Evolutionary conservation across 2,888 invertebrate genomes (phyloP).

Genomic region (Endomychus coccineus): DNA sequence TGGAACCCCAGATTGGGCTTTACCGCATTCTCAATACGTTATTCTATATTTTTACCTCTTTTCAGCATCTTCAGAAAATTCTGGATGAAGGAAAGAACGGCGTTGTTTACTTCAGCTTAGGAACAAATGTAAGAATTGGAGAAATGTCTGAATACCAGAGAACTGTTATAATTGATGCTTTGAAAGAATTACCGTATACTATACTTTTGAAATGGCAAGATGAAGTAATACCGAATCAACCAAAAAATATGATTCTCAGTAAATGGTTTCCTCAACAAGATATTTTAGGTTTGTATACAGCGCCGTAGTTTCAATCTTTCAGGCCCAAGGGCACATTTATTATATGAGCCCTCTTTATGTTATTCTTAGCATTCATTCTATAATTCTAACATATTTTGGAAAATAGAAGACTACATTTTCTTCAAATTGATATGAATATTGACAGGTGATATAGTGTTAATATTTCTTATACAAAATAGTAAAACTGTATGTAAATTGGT

Average conservation of each 20-base stretch:
- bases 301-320: slow-evolving; percentile 1
- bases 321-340: too few relatives aligned
- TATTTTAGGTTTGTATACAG: slow-evolving; percentile 18
- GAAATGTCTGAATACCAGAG: slow-evolving; percentile 15
- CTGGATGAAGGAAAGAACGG: slow-evolving; percentile 23
- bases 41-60: not conserved
- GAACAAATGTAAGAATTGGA: slow-evolving; percentile 20
- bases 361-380: too few relatives aligned
- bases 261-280: slow-evolving; percentile 28
- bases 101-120: slow-evolving; percentile 26
- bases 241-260: slow-evolving; percentile 20
- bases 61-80: slow-evolving; percentile 23
- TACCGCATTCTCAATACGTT: too few relatives aligned
- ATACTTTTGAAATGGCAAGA: slow-evolving; percentile 26
- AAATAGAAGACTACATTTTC: too few relatives aligned
- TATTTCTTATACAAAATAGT: too few relatives aligned
- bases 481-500: too few relatives aligned
- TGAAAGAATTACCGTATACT: slow-evolving; percentile 20
- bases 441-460: too few relatives aligned
- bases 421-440: too few relatives aligned
- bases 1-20: too few relatives aligned
- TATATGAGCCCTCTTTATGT: too few relatives aligned
- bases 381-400: too few relatives aligned
- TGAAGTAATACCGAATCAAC: slow-evolving; percentile 17
- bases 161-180: slow-evolving; percentile 16